Conservation (phyloP, 2,797 vertebrate genomes). For the Rallus crepitans region DNA sequence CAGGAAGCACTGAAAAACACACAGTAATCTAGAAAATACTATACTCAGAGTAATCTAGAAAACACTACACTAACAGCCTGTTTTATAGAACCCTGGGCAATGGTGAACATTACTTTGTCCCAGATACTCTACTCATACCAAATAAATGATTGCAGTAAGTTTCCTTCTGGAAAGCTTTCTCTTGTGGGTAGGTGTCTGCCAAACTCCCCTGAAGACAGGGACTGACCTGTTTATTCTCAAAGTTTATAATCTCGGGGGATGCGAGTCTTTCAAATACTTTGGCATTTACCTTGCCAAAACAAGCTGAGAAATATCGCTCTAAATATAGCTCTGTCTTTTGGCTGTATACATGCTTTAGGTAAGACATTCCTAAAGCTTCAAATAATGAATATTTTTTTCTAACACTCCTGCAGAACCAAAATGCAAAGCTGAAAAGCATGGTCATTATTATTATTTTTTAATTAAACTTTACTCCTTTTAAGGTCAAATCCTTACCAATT, state of each 20-base stretch:
- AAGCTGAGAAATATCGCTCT: slow-evolving; percentile 9
- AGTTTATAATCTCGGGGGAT: neutral
- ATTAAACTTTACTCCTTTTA: neutral
- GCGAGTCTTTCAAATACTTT: neutral
- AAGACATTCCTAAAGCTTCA: slow-evolving; percentile 12
- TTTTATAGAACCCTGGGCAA: neutral
- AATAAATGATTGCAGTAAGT: neutral
- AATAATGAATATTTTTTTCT: neutral
- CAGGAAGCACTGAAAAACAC: neutral
- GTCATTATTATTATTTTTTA: neutral
- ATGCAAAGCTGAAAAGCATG: neutral
- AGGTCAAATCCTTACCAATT: neutral
- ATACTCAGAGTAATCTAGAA: neutral
- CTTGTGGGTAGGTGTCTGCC: neutral
- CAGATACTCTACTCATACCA: neutral
- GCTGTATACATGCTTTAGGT: neutral
- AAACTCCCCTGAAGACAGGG: neutral
- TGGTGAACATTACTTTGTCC: neutral
- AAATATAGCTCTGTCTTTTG: slow-evolving; percentile 40
- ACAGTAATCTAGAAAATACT: neutral
- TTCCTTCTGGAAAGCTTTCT: neutral
- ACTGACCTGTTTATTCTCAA: slow-evolving; percentile 4
- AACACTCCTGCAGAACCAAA: neutral
- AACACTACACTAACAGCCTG: neutral
- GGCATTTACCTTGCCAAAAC: neutral